These are phyloP conservation scores for Streptopelia turtur DNA, from an alignment of 2,797 vertebrate species.

Conservation along the genomic window DNA sequence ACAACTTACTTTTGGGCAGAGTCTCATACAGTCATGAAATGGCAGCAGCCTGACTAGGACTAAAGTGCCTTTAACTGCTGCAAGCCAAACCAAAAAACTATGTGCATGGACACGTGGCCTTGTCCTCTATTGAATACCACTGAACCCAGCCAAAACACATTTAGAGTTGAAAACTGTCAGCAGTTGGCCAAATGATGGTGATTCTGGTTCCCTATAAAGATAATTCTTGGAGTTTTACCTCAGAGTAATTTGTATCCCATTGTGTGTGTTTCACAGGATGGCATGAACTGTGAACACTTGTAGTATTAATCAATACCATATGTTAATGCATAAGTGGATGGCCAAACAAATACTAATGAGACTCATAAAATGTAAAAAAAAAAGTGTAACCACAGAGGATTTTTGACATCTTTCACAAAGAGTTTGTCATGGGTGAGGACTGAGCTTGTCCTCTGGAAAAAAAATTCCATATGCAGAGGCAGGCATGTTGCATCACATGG, in stretches of 20 bases:
- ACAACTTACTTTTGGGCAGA: background rate
- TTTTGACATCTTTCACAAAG: background rate
- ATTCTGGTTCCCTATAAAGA: background rate
- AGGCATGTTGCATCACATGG: background rate
- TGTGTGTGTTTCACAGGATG: background rate
- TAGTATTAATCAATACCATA: conserved; percentile 10
- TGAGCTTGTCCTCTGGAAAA: background rate
- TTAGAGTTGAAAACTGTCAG: background rate
- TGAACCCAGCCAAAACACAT: background rate
- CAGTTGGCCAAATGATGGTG: background rate
- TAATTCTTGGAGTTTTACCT: conserved; percentile 1
- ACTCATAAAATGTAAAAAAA: background rate
- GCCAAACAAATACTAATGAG: conserved; percentile 21
- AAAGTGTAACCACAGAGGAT: background rate
- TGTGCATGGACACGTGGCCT: background rate
- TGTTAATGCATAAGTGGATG: background rate
- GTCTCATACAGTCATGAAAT: background rate
- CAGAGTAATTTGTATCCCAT: background rate
- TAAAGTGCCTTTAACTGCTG: background rate
- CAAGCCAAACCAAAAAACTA: background rate
- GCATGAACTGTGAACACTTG: background rate
- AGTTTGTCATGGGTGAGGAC: background rate
- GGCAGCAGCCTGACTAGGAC: background rate
- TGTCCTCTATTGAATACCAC: background rate
- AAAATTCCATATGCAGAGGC: background rate